A percentile compares a stretch with the other conserved stretches of the same genome.
Evolutionary conservation across 2,888 invertebrate genomes (phyloP).

Genomic region (Cantharis lateralis): DNA sequence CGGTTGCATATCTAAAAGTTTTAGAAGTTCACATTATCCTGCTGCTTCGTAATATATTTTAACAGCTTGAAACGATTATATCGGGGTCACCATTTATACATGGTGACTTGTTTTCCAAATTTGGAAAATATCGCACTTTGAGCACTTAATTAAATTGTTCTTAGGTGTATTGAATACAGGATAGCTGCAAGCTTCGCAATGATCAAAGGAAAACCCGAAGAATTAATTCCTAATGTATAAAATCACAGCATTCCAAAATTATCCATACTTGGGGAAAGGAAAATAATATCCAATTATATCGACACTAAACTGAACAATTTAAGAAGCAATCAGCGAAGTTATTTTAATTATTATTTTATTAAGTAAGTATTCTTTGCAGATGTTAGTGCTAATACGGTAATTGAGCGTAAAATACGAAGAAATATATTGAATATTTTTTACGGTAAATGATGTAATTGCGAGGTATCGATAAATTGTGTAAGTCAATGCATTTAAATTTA

Average conservation of each 20-base stretch:
- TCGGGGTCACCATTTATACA: not conserved
- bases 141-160: not conserved
- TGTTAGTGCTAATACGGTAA: not conserved
- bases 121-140: not conserved
- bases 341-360: not conserved
- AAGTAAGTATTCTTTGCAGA: not conserved
- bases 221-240: not conserved
- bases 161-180: not conserved
- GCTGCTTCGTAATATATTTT: no score
- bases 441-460: not conserved
- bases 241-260: not conserved
- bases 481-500: slow-evolving; percentile 12
- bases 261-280: not conserved
- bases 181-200: not conserved
- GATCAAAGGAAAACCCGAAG: not conserved
- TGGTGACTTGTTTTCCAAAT: not conserved
- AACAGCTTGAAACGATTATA: not conserved
- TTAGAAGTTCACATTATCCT: no score
- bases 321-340: not conserved
- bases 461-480: slow-evolving; percentile 3
- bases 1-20: no score
- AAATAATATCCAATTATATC: not conserved
- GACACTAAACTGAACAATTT: not conserved
- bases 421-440: not conserved
- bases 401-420: not conserved